Evolutionary conservation across 2,888 invertebrate genomes (phyloP).

Genomic region (Chouioia cunea): DNA sequence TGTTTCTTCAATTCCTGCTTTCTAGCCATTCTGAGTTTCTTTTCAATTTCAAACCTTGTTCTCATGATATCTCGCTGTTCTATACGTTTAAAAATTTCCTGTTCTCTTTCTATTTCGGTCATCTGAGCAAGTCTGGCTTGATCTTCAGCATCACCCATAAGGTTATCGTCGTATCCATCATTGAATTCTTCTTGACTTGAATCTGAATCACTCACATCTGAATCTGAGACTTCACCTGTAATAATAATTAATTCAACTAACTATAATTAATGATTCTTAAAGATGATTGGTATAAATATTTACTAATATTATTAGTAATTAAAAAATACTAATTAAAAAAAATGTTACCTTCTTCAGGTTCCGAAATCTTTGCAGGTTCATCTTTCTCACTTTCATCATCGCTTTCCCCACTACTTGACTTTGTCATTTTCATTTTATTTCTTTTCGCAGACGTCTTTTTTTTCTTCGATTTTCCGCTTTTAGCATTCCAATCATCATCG

Average conservation of each 20-base stretch:
- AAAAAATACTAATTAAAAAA: slow-evolving; percentile 10
- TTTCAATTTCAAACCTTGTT: slow-evolving; percentile 95
- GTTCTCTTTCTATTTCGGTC: slow-evolving; percentile 97
- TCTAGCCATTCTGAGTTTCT: slow-evolving; percentile 88
- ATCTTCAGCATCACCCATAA: slow-evolving; percentile 98
- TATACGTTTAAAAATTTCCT: slow-evolving; percentile 96
- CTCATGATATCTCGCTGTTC: slow-evolving; percentile 95
- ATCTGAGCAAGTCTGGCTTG: slow-evolving; percentile 88
- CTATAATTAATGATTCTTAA: background rate
- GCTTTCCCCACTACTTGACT: slow-evolving; percentile 67
- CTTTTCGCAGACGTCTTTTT: slow-evolving; percentile 65
- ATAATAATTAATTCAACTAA: background rate
- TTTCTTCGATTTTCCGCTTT: slow-evolving; percentile 66
- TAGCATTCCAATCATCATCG: slow-evolving; percentile 70
- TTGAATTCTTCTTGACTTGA: slow-evolving; percentile 89
- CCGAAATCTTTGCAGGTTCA: slow-evolving; percentile 66
- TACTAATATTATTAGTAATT: background rate
- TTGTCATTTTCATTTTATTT: slow-evolving; percentile 68
- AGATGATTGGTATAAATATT: too few relatives aligned
- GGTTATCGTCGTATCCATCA: slow-evolving; percentile 96
- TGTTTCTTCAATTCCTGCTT: slow-evolving; percentile 79
- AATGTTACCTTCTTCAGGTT: slow-evolving; percentile 82
- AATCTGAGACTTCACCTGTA: slow-evolving; percentile 83
- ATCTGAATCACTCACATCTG: slow-evolving; percentile 74
- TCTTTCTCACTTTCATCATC: slow-evolving; percentile 66